Evolutionary conservation across 2,113 vertebrate genomes (phyloP).

Genomic region (Sphyrna mokarran): DNA sequence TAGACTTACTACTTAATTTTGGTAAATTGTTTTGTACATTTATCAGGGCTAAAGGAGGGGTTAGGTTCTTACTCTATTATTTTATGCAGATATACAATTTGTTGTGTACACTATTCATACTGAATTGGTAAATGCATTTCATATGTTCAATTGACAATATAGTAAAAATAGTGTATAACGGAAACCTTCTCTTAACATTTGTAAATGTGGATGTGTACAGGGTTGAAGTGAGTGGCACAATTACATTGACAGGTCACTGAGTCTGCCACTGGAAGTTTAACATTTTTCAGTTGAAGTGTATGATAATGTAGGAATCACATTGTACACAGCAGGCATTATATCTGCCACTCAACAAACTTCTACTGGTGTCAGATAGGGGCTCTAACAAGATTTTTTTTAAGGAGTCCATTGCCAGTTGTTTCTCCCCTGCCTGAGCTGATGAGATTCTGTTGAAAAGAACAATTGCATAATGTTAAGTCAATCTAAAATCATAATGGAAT

Average conservation of each 20-base stretch:
- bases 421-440: neutral
- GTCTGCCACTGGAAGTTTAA: neutral
- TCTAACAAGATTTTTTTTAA: neutral
- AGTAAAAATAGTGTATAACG: neutral
- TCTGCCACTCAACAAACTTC: neutral
- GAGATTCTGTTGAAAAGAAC: neutral
- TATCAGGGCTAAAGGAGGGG: neutral
- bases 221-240: neutral
- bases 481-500: neutral
- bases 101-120: neutral
- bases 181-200: neutral
- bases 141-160: neutral
- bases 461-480: neutral
- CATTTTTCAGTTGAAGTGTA: neutral
- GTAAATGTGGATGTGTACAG: neutral
- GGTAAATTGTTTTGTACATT: neutral
- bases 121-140: neutral
- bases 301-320: neutral
- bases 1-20: neutral
- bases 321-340: neutral
- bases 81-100: too few relatives aligned
- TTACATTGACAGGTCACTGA: neutral
- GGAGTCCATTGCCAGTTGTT: neutral
- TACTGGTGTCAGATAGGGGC: neutral
- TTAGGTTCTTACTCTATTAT: neutral